Conservation (phyloP, 2,797 vertebrate species). For the Siniperca undulata region DNA sequence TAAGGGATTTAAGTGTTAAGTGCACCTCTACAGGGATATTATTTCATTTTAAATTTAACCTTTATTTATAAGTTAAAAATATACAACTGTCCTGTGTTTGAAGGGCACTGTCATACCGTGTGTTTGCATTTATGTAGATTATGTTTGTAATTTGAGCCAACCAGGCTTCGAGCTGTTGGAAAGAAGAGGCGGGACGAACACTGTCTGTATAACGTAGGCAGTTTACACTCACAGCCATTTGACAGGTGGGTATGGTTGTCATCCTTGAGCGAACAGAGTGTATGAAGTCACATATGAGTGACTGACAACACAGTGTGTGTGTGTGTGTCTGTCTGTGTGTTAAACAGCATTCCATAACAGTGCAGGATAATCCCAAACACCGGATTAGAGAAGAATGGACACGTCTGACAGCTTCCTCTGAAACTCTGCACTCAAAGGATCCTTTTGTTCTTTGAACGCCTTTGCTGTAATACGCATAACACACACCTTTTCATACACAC, state of each 20-base stretch:
- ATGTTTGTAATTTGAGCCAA: background rate
- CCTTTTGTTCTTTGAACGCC: slow-evolving; percentile 67
- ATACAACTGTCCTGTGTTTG: background rate
- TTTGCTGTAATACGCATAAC: slow-evolving; percentile 7
- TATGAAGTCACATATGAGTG: slow-evolving; percentile 11
- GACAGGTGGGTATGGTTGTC: slow-evolving; percentile 25
- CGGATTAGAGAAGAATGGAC: slow-evolving; percentile 66
- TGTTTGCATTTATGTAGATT: background rate
- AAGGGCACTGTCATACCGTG: background rate
- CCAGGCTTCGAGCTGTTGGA: background rate
- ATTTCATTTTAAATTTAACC: background rate
- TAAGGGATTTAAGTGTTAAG: background rate
- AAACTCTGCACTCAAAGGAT: slow-evolving; percentile 62
- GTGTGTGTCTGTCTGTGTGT: slow-evolving; percentile 36
- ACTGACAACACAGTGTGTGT: slow-evolving; percentile 23
- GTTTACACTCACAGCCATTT: slow-evolving; percentile 13
- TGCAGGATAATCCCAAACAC: slow-evolving; percentile 62
- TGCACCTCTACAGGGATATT: background rate
- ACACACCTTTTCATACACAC: slow-evolving; percentile 20
- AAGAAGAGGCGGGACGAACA: background rate
- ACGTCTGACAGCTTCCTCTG: slow-evolving; percentile 60
- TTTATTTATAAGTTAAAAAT: background rate
- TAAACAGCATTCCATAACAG: slow-evolving; percentile 63
- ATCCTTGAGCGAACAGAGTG: slow-evolving; percentile 21
- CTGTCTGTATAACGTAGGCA: background rate